Evolutionary conservation across 2,113 vertebrate species (phyloP).

Genomic region (Myiopsitta monachus): DNA sequence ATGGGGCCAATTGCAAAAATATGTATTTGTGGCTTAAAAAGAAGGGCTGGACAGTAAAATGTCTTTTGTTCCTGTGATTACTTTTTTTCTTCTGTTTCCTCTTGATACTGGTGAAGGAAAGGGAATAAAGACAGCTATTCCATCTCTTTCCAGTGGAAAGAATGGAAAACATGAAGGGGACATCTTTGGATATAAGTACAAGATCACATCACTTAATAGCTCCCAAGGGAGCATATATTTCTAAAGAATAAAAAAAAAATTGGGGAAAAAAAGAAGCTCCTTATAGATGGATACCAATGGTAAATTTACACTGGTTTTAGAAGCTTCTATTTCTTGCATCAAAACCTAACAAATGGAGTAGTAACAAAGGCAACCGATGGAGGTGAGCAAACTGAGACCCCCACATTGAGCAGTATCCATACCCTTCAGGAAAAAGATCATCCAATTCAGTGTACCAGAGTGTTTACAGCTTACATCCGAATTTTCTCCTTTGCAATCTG

Average conservation of each 20-base stretch:
- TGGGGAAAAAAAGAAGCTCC: neutral
- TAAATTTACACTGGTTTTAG: neutral
- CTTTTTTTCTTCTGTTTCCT: neutral
- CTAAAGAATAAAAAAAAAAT: neutral
- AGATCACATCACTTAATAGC: neutral
- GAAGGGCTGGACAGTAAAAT: neutral
- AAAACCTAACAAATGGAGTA: neutral
- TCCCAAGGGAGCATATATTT: neutral
- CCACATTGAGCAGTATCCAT: slow-evolving; percentile 29
- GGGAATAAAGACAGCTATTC: neutral
- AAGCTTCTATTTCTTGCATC: neutral
- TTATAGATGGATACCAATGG: neutral
- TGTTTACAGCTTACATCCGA: slow-evolving; percentile 45
- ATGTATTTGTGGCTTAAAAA: neutral
- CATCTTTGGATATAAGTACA: neutral
- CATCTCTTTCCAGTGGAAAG: neutral
- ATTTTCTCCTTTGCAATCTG: slow-evolving; percentile 41
- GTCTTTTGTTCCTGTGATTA: neutral
- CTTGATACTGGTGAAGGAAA: neutral
- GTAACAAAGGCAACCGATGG: slow-evolving; percentile 24
- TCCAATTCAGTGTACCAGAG: slow-evolving; percentile 7
- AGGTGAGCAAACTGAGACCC: slow-evolving; percentile 6
- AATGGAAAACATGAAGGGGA: neutral
- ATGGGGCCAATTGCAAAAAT: neutral
- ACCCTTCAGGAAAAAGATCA: slow-evolving; percentile 26